Evolutionary conservation across 2,888 invertebrate genomes (phyloP).

Genomic region (Mythimna pallens): DNA sequence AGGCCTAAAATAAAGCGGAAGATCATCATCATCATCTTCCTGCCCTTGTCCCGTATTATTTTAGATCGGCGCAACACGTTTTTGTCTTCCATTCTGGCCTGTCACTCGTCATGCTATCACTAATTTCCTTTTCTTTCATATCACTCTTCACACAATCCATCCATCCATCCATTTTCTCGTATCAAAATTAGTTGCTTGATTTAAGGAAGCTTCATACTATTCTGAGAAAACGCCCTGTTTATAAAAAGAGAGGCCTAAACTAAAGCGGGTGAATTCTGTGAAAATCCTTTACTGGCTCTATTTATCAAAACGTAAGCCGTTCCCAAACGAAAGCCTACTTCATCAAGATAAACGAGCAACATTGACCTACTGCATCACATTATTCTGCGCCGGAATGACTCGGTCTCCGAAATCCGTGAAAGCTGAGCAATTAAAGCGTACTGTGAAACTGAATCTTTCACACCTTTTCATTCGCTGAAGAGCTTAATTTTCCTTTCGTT

Average conservation of each 20-base stretch:
- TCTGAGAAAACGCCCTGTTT: not conserved
- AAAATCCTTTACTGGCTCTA: not conserved
- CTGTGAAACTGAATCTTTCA: slow-evolving; percentile 65
- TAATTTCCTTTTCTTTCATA: no score
- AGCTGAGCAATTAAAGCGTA: slow-evolving; percentile 72
- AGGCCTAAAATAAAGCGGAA: not conserved
- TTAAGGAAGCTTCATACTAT: no score
- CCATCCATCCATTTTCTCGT: no score
- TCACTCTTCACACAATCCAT: no score
- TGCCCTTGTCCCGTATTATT: no score
- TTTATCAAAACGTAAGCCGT: slow-evolving; percentile 20
- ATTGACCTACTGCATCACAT: slow-evolving; percentile 42
- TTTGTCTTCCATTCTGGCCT: no score
- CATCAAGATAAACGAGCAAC: slow-evolving; percentile 27
- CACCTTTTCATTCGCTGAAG: slow-evolving; percentile 66
- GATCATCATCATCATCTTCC: no score
- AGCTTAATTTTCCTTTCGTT: slow-evolving; percentile 73
- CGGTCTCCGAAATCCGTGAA: slow-evolving; percentile 59
- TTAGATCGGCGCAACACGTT: no score
- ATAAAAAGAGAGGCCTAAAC: slow-evolving; percentile 1
- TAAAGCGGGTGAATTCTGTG: not conserved
- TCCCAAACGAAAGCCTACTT: slow-evolving; percentile 18
- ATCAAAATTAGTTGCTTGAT: no score
- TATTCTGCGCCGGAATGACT: slow-evolving; percentile 42
- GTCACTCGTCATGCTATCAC: no score